Conservation (phyloP, 2,888 invertebrate species). For the Agonopterix arenella region DNA sequence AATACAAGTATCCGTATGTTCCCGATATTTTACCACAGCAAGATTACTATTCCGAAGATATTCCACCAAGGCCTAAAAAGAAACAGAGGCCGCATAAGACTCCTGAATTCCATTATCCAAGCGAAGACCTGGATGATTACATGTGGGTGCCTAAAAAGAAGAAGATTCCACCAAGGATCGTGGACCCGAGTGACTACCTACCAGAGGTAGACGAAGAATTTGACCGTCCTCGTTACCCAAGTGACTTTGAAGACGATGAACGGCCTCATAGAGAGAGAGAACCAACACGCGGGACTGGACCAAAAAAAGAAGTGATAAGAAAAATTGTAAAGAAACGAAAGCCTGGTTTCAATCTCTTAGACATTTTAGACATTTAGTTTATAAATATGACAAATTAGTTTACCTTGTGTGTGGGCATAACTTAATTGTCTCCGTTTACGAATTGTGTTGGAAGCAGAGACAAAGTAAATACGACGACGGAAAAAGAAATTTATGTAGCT, state of each 20-base stretch:
- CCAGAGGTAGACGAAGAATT: constrained; percentile 51
- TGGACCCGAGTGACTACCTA: constrained; percentile 44
- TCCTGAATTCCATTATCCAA: constrained; percentile 35
- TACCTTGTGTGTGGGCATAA: neutral
- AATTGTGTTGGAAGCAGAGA: no score
- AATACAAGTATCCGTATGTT: constrained; percentile 35
- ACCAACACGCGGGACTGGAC: constrained; percentile 32
- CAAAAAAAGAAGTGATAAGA: constrained; percentile 45
- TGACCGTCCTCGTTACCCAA: constrained; percentile 38
- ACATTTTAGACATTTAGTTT: constrained; percentile 62
- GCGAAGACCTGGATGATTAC: constrained; percentile 55
- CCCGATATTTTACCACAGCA: constrained; percentile 50
- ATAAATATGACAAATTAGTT: constrained; percentile 48
- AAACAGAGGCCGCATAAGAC: constrained; percentile 46
- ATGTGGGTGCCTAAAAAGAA: constrained; percentile 63
- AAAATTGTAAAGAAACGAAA: constrained; percentile 61
- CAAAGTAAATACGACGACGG: no score
- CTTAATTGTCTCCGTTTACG: no score
- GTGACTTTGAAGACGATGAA: constrained; percentile 38
- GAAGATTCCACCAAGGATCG: constrained; percentile 41
- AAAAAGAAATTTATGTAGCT: neutral
- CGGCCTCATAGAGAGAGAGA: constrained; percentile 31
- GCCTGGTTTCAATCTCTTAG: constrained; percentile 57
- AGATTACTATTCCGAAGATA: constrained; percentile 46
- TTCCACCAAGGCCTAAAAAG: constrained; percentile 48